Evolutionary conservation across 2,797 vertebrate genomes (phyloP), one percentile per base, ranked within the genome.

Genomic region (Amazona finschi): DNA sequence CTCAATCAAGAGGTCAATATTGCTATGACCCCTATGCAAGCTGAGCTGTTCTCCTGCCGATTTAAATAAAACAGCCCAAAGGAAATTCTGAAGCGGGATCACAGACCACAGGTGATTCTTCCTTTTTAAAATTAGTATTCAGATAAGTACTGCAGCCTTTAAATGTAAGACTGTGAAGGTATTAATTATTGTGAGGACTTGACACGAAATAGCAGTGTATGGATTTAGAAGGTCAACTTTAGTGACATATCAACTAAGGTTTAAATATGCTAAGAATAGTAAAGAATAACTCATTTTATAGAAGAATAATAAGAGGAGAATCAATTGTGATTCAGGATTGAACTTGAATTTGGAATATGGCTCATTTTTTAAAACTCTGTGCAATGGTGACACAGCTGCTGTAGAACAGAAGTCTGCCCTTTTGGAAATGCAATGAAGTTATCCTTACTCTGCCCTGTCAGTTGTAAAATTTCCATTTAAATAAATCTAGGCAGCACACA

Each of bases 1-100:
- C 93, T 97, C 93, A 93, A 21, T 93, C 89, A 88, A 72, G 73
- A 95, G 96, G 92, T 95, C 79, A 81, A 8, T n/a, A 9, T 28
- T 86, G 38, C 60, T 49, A 9, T 81, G 89, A 94, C 92, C 93
- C 30, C n/a, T 76, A 33, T 6, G 4, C 82, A 57, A 14, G 82
- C 91, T 92, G 87, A 78, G 85, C 66, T 81, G 33, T 72, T 94
- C 87, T 93, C 78, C 87, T 84, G 70, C 60, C 73, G 92, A 25
- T 93, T 95, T 86, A 92, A 91, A 88, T 88, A 84, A 92, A 94
- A 46, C 39, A 62, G 31, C 90, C 53, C 25, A 92, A 90, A 93
- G 90, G 43, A 95, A 91, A 91, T 49, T 66, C 53, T 87, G 78
- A 80, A 92, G 70, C 84, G 43, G 46, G 86, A 76, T 15, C 65